Evolutionary conservation across 2,113 vertebrate species (phyloP), one percentile per base, ranked within the genome.

Genomic region (Poecilia latipinna): DNA sequence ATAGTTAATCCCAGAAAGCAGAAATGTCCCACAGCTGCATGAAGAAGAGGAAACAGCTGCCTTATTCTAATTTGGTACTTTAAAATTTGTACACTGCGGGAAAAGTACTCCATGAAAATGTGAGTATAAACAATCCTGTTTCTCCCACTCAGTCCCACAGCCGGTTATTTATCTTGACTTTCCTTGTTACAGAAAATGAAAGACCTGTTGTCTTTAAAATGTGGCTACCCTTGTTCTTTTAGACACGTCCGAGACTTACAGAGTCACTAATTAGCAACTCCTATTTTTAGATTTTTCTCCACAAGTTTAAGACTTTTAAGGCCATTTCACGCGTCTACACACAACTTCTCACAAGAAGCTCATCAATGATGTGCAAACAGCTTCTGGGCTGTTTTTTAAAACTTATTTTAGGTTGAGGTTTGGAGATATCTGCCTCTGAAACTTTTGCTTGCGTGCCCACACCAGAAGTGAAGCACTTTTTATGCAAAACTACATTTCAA

Each of bases 401-500:
- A 37, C 35, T 12, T 37, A 11, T 37, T 37, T 37, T 10, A 37
- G 31, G 28, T 24, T 61, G 75, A 75, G 26, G 26, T 75, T 78
- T 68, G 17, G 61, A 65, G 12, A 61, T 33, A 22, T 54, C 8
- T n/a, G 1, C 17, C 22, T 70, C 61, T 67, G n/a, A 74, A 74
- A 62, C 8, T 0, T 70, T 65, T 32, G 26, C 5, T 15, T 37
- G 33, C 7, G 15, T 28, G 2, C 29, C 26, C 22, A 67, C 24
- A 60, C 31, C 0, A 61, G 42, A 68, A 80, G 29, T 22, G 13
- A 48, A 5, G 1, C 11, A 19, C 11, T 66, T 26, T 37, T 15
- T 6, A 26, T 3, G 13, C 39, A 22, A 28, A 62, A 13, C 8
- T 2, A n/a, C 29, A 61, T 33, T 51, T 15, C 22, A 57, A 37